phyloP scores from a whole-genome alignment of 2,113 vertebrate species.

The Chionis minor region DNA sequence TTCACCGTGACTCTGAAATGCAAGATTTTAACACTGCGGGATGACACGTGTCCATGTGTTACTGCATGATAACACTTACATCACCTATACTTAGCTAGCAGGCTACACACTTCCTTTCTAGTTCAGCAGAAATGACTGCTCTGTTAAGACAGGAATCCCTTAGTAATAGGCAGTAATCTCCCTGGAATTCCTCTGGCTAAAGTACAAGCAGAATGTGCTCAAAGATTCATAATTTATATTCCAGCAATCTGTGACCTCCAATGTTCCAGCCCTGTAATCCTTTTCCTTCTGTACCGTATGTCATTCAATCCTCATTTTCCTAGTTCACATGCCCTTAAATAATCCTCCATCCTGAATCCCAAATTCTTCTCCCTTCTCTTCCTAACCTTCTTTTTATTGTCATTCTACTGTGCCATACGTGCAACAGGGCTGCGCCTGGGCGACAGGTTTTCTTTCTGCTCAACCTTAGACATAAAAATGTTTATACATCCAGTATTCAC shows the following conservation, averaged over 20 bases:
- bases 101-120: conserved; percentile 11
- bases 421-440: not conserved
- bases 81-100: not conserved
- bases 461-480: conserved; percentile 46
- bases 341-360: not conserved
- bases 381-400: not conserved
- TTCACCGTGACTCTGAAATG: not conserved
- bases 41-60: not conserved
- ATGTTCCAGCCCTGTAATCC: not conserved
- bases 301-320: not conserved
- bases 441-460: conserved; percentile 21
- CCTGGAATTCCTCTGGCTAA: conserved; percentile 39
- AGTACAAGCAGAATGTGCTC: conserved; percentile 13
- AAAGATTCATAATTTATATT: conserved; percentile 16
- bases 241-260: not conserved
- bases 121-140: conserved; percentile 28
- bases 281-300: not conserved
- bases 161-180: not conserved
- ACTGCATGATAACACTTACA: conserved; percentile 35
- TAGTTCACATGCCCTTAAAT: not conserved
- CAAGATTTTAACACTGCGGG: not conserved
- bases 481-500: conserved; percentile 37
- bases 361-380: not conserved
- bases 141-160: conserved; percentile 48
- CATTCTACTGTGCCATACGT: not conserved